A percentile compares a stretch with the other conserved stretches of the same genome.
phyloP scores from a whole-genome alignment of 2,797 vertebrate genomes.

The Mallotus villosus region DNA sequence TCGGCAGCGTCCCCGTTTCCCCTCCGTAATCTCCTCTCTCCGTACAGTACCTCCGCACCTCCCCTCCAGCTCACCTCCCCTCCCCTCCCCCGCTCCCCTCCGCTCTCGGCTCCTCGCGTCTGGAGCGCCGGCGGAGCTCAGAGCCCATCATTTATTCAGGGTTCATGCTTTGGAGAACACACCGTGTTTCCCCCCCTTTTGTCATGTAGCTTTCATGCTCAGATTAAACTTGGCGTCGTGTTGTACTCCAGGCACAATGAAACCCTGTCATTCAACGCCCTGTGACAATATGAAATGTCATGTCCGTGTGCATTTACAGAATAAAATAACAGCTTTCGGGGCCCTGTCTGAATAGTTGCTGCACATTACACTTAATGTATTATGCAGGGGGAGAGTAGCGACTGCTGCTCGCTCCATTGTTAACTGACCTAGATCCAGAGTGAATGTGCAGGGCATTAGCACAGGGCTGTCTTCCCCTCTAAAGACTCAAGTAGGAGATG shows the following conservation, averaged over 20 bases:
- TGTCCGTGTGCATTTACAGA: conserved; percentile 94
- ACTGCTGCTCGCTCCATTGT: conserved; percentile 90
- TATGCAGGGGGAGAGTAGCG: conserved; percentile 93
- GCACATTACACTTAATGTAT: conserved; percentile 97
- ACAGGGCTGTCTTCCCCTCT: conserved; percentile 76
- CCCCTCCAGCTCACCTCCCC: conserved; percentile 49
- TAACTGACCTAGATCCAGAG: conserved; percentile 95
- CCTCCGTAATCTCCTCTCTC: conserved; percentile 69
- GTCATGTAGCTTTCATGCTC: conserved; percentile 84
- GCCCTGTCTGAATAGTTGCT: conserved; percentile 79
- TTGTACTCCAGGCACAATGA: conserved; percentile 90
- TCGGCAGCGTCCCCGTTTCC: conserved; percentile 70
- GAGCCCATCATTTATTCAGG: conserved; percentile 86
- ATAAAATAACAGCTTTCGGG: conserved; percentile 93
- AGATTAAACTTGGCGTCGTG: conserved; percentile 90
- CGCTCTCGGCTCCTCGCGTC: neutral
- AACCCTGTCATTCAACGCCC: conserved; percentile 90
- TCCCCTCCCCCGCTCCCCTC: conserved; percentile 50
- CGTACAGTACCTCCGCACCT: conserved; percentile 22
- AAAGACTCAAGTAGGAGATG: conserved; percentile 77
- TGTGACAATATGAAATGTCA: conserved; percentile 97
- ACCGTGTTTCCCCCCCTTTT: conserved; percentile 84
- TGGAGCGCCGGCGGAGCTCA: conserved; percentile 75
- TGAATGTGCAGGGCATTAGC: conserved; percentile 79
- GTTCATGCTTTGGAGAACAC: conserved; percentile 81